Evolutionary conservation across 2,888 invertebrate genomes (phyloP), one percentile per base, ranked within the genome.

Genomic region (Drosophila flavopinicola): DNA sequence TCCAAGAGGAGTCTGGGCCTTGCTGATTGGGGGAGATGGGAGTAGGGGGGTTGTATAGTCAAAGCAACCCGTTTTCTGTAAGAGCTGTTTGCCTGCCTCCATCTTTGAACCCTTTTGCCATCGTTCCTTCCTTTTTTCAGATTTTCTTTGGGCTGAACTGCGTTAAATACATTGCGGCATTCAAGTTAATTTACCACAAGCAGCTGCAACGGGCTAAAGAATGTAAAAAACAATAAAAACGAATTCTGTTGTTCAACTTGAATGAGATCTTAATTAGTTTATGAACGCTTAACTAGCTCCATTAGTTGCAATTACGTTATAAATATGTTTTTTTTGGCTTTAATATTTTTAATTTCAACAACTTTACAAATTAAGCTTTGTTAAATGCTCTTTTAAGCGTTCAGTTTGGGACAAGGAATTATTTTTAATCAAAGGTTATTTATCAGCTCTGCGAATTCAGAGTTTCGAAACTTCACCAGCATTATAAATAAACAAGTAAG

Each of bases 151-250:
- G 58, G 17, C 45, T 52, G 61, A 54, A 61, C 66, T 56, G 75
- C 74, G 83, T 79, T 75, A 83, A 85, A 80, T 85, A 85, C 83
- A 75, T 85, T 86, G 82, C 88, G 82, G 77, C 70, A 78, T 70
- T 85, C 68, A 69, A 85, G 85, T 82, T 88, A 87, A 88, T 87
- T 86, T 82, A 74, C 74, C 82, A 69, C 78, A 71, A 75, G 59
- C 52, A 64, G 64, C 52, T 33, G 53, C 32, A 59, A 25, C 5
- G 27, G 17, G 13, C 27, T 57, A 64, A 53, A 13, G 33, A 74
- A 57, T 42, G 41, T 15, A 42, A 24, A 11, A 9, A n/a, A 39
- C 48, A 59, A 53, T 47, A 49, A 39, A 47, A 64, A 44, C 35
- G 57, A 58, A 66, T 60, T 54, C 51, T 47, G 53, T 64, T 68